These are phyloP conservation scores for Pollicipes pollicipes DNA, from an alignment of 1,140 invertebrate genomes.

Conservation along the genomic window DNA sequence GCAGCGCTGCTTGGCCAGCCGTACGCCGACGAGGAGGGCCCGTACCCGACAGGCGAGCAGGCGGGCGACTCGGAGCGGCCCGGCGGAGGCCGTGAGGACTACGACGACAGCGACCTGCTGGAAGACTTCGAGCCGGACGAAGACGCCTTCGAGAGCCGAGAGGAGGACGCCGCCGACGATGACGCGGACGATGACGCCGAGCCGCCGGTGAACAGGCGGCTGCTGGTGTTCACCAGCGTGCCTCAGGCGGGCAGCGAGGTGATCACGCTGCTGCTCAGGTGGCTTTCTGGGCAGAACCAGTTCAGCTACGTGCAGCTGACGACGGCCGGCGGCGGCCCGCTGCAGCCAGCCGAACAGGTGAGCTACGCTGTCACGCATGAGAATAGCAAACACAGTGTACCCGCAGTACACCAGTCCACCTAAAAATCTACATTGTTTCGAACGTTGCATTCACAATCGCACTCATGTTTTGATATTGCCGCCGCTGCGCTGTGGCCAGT, in stretches of 20 bases:
- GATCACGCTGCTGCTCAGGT: conserved; percentile 41
- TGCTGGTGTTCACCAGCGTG: conserved; percentile 43
- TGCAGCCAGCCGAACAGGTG: conserved; percentile 21
- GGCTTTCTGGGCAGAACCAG: conserved; percentile 38
- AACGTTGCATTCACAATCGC: no score
- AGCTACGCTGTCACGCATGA: no score
- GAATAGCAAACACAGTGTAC: no score
- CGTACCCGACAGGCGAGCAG: not conserved
- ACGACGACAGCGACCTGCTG: not conserved
- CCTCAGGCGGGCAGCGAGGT: conserved; percentile 45
- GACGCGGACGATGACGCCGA: not conserved
- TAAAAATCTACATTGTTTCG: no score
- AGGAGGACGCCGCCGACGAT: not conserved
- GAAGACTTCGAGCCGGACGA: not conserved
- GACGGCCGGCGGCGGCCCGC: conserved; percentile 18
- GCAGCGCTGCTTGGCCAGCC: no score
- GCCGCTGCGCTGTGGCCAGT: no score
- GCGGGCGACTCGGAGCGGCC: not conserved
- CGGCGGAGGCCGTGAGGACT: not conserved
- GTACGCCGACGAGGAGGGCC: no score
- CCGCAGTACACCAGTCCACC: no score
- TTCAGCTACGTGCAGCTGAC: conserved; percentile 33
- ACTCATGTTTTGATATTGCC: no score
- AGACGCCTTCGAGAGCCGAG: not conserved
- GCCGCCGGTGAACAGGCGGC: not conserved